Evolutionary conservation across 2,888 invertebrate species (phyloP).

Genomic region (Sarcophaga subvicina): DNA sequence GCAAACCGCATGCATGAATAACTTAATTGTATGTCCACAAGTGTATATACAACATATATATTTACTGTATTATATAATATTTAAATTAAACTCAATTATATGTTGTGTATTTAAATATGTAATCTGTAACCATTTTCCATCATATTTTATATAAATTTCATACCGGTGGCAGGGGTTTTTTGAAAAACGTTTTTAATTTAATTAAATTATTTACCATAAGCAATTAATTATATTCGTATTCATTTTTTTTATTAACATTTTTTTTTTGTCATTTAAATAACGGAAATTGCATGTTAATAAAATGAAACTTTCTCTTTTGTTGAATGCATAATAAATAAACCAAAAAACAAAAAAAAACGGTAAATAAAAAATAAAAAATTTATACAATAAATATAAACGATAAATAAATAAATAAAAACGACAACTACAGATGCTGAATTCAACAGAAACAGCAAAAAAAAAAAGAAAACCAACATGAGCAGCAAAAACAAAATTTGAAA

Average conservation of each 20-base stretch:
- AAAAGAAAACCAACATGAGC: background rate
- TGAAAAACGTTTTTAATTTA: background rate
- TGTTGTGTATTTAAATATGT: no score
- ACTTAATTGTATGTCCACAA: no score
- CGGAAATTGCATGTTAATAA: conserved; percentile 61
- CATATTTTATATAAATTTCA: no score
- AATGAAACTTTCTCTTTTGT: conserved; percentile 61
- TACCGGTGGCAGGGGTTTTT: no score
- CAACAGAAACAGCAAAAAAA: background rate
- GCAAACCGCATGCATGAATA: no score
- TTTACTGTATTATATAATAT: no score
- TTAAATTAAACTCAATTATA: no score
- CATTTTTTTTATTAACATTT: background rate
- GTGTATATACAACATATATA: no score
- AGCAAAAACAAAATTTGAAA: background rate
- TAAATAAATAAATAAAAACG: conserved; percentile 15
- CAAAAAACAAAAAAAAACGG: conserved; percentile 50
- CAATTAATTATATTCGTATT: conserved; percentile 23
- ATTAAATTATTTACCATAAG: conserved; percentile 38
- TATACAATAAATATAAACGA: conserved; percentile 50
- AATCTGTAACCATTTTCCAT: no score
- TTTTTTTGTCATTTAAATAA: background rate
- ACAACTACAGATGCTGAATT: conserved; percentile 10
- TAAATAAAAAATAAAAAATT: conserved; percentile 30
- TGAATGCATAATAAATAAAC: conserved; percentile 59